Percentiles rank a stretch among this genome's conserved stretches.
These are phyloP conservation scores for Petrophora chlorosata DNA, from an alignment of 2,888 invertebrate genomes.

Conservation along the genomic window DNA sequence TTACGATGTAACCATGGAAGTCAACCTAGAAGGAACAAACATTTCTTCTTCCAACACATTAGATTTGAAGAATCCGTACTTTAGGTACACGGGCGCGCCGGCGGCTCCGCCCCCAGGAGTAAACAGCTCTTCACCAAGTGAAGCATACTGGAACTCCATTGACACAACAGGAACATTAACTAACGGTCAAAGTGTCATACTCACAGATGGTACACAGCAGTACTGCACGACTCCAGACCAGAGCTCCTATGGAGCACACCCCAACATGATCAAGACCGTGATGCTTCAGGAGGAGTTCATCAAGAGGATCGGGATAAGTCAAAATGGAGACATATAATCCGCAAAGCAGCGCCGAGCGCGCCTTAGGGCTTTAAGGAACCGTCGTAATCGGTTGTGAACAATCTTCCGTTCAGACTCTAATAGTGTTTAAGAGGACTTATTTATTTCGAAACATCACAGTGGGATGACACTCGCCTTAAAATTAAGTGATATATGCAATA, in stretches of 20 bases:
- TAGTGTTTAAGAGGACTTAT: constrained; percentile 81
- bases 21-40: constrained; percentile 94
- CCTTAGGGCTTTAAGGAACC: constrained; percentile 78
- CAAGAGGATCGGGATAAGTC: constrained; percentile 80
- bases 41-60: constrained; percentile 94
- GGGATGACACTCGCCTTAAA: constrained; percentile 49
- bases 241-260: constrained; percentile 69
- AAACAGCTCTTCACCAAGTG: constrained; percentile 95
- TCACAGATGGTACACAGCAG: constrained; percentile 71
- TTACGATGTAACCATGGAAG: constrained; percentile 98
- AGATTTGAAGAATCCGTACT: constrained; percentile 99
- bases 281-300: constrained; percentile 82
- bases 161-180: constrained; percentile 87
- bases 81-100: constrained; percentile 97
- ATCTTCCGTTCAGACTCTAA: constrained; percentile 74
- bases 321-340: constrained; percentile 82
- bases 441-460: constrained; percentile 81
- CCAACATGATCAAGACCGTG: constrained; percentile 79
- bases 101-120: constrained; percentile 96
- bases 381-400: constrained; percentile 81
- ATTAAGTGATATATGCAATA: constrained; percentile 60
- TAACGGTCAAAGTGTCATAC: constrained; percentile 73
- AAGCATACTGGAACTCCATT: constrained; percentile 94
- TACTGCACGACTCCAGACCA: constrained; percentile 72
- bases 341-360: constrained; percentile 78